These are phyloP conservation scores for Xestoiulus laeticollis DNA, from an alignment of 2,888 invertebrate genomes.

Conservation along the genomic window DNA sequence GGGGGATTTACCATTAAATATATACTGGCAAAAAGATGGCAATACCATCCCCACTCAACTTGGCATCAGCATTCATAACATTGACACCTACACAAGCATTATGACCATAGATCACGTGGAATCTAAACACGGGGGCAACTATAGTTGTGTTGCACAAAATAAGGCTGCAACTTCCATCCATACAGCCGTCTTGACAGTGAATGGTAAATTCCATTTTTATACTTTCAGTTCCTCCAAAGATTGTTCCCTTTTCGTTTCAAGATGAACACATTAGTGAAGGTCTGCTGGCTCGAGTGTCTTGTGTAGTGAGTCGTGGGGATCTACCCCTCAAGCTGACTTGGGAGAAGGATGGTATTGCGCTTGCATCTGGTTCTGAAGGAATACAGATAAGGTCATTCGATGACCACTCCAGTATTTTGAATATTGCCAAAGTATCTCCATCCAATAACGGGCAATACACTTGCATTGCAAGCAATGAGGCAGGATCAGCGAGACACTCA, in stretches of 20 bases:
- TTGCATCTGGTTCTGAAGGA: conserved; percentile 13
- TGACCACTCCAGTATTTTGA: conserved; percentile 54
- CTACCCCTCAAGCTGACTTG: conserved; percentile 51
- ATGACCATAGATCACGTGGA: conserved; percentile 58
- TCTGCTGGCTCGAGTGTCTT: conserved; percentile 54
- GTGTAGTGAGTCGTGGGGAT: conserved; percentile 54
- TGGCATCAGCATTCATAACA: conserved; percentile 42
- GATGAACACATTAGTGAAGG: conserved; percentile 55
- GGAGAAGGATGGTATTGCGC: too few relatives aligned
- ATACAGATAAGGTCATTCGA: conserved; percentile 50
- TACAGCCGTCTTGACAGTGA: conserved; percentile 52
- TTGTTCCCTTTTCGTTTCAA: conserved; percentile 55
- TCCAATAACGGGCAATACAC: conserved; percentile 58
- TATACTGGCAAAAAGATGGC: conserved; percentile 53
- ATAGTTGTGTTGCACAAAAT: conserved; percentile 55
- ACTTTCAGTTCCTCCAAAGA: conserved; percentile 55
- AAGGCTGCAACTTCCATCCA: conserved; percentile 51
- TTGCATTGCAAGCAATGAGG: conserved; percentile 59
- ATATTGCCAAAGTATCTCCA: conserved; percentile 50
- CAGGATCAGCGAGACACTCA: conserved; percentile 58
- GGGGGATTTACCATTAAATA: conserved; percentile 51
- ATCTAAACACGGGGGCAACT: conserved; percentile 55
- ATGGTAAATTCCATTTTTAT: conserved; percentile 54
- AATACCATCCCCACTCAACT: conserved; percentile 36
- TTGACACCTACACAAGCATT: conserved; percentile 55